Base-by-base conservation (phyloP, 2,888 invertebrate genomes). In the Thymelicus acteon region DNA sequence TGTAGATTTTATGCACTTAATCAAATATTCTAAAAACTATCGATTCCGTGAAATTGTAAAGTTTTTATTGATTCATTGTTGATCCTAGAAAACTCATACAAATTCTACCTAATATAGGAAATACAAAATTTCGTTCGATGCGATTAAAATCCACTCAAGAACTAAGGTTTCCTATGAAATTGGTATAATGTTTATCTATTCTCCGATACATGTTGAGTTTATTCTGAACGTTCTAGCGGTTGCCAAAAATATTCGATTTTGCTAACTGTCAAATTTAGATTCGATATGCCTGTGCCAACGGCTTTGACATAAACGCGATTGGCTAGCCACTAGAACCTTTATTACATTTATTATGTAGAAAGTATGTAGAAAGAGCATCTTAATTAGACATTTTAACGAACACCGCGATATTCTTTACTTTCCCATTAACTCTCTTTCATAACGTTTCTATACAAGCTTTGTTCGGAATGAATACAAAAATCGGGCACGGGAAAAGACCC, bases 391-490 rank as follows among this genome's bases (percentile, higher is more conserved):
- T 60, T 67, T 64, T 60, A 64, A 64, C 64, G 63, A 69, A 64
- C 64, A 70, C 31, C 52, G 40, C 60, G 49, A 60, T 64, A 64
- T 70, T 40, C 48, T 64, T 60, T 19, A 70, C 70, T 70, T 70
- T 70, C 60, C 69, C 49, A 69, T 69, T 58, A 62, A 68, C 63
- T 64, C 49, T 31, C 64, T 70, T 63, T 64, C 15, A 60, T 70
- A 64, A 70, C 64, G 60, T 39, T 60, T 58, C 60, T 49, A 60
- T 61, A 71, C 65, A 72, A 88, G 84, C 80, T 77, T 80, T 81
- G 80, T 85, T 83, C 78, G 79, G 80, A 84, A 87, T 85, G 86
- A 85, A 85, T 84, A 85, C 82, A 83, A 83, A 84, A 87, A 80
- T 80, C 81, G 79, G 80, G 83, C 83, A 82, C 82, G 77, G 82